Evolutionary conservation across 2,888 invertebrate species (phyloP).

Genomic region (Camponotus fellah): DNA sequence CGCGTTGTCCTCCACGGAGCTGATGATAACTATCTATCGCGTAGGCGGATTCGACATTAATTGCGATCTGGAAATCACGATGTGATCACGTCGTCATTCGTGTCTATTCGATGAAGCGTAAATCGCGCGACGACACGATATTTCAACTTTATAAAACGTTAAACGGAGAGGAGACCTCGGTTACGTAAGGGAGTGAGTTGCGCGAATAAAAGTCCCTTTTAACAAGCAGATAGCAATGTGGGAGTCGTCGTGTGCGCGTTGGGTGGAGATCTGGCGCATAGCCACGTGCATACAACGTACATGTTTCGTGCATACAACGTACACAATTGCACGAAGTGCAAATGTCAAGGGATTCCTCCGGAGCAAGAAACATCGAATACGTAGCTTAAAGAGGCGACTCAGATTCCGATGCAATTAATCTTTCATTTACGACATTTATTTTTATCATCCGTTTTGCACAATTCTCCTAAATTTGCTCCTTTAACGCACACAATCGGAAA

Average conservation of each 20-base stretch:
- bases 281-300: conserved; percentile 56
- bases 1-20: conserved; percentile 59
- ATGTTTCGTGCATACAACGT: conserved; percentile 33
- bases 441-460: neutral
- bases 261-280: conserved; percentile 62
- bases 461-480: conserved; percentile 2
- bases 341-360: conserved; percentile 76
- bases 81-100: neutral
- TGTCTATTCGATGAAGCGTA: neutral
- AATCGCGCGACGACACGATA: neutral
- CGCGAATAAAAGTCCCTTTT: conserved; percentile 3
- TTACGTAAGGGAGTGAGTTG: conserved; percentile 26
- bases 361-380: conserved; percentile 26
- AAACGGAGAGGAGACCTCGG: neutral
- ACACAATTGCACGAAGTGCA: conserved; percentile 62
- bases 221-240: conserved; percentile 77
- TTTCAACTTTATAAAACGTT: neutral
- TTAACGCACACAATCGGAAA: neutral
- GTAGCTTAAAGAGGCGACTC: conserved; percentile 15
- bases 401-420: conserved; percentile 22
- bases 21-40: conserved; percentile 58
- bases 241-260: conserved; percentile 75
- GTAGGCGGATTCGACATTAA: conserved; percentile 62
- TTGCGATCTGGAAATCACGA: conserved; percentile 13
- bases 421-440: neutral